A percentile compares a stretch with the other conserved stretches of the same genome.
Evolutionary conservation across 2,113 vertebrate genomes (phyloP).

Genomic region (Pheucticus melanocephalus): DNA sequence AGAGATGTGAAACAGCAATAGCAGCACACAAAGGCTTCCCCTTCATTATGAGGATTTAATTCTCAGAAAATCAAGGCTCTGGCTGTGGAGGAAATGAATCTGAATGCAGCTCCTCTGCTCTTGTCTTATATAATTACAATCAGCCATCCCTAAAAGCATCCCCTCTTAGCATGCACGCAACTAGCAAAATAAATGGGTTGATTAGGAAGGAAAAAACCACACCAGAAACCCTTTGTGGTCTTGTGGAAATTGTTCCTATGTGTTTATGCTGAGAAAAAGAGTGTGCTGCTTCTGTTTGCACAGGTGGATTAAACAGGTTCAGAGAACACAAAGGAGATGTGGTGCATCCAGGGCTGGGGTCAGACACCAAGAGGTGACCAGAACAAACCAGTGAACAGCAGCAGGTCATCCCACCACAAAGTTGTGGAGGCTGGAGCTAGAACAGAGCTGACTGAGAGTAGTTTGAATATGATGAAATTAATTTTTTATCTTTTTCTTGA

Average conservation of each 20-base stretch:
- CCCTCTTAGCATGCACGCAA: background rate
- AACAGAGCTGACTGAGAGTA: background rate
- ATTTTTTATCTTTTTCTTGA: background rate
- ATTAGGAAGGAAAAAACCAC: background rate
- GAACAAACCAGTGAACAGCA: background rate
- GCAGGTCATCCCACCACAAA: background rate
- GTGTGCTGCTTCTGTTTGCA: background rate
- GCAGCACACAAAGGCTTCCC: background rate
- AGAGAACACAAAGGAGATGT: background rate
- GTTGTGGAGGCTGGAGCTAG: background rate
- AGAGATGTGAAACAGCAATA: background rate
- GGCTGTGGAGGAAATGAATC: constrained; percentile 16
- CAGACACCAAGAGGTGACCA: background rate
- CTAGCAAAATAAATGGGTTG: background rate
- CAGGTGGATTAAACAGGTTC: background rate
- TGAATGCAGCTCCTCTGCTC: constrained; percentile 7
- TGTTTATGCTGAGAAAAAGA: background rate
- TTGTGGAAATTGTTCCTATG: background rate
- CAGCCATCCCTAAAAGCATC: constrained; percentile 41
- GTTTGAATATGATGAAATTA: background rate
- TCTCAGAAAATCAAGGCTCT: constrained; percentile 38
- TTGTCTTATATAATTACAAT: constrained; percentile 48
- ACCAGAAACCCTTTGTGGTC: background rate
- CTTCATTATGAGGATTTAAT: constrained; percentile 31
- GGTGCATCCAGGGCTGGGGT: background rate